Evolutionary conservation across 2,797 vertebrate species (phyloP).

Genomic region (Chaenodraco wilsoni): DNA sequence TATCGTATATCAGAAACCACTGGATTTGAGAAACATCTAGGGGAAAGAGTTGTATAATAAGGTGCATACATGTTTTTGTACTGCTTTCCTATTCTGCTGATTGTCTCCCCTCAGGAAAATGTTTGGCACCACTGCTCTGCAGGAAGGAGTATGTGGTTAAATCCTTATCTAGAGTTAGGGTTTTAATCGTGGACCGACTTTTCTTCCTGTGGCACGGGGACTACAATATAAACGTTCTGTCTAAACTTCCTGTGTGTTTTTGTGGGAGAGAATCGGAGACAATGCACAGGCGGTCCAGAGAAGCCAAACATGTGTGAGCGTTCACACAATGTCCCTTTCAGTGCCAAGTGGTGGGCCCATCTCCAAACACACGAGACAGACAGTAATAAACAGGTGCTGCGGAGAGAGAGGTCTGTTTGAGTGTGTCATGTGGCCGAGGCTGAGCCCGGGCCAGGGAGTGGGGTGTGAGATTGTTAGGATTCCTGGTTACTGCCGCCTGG

Average conservation of each 20-base stretch:
- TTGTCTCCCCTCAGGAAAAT: background rate
- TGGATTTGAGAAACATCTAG: background rate
- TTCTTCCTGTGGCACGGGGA: slow-evolving; percentile 17
- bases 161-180: slow-evolving; percentile 6
- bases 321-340: slow-evolving; percentile 57
- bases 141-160: slow-evolving; percentile 21
- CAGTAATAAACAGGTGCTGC: slow-evolving; percentile 73
- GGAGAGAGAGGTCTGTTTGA: slow-evolving; percentile 62
- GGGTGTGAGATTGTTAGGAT: slow-evolving; percentile 83
- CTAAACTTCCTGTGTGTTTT: slow-evolving; percentile 20
- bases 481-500: slow-evolving; percentile 80
- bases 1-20: background rate
- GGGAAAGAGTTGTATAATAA: background rate
- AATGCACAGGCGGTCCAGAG: slow-evolving; percentile 16
- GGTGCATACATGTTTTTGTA: background rate
- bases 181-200: slow-evolving; percentile 32
- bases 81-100: slow-evolving; percentile 1
- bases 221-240: background rate
- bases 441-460: slow-evolving; percentile 71
- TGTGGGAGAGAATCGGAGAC: slow-evolving; percentile 23
- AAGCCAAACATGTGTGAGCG: slow-evolving; percentile 37
- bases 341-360: slow-evolving; percentile 55
- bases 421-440: slow-evolving; percentile 77
- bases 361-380: slow-evolving; percentile 63
- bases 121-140: background rate